These are phyloP conservation scores for Salvator merianae DNA, from an alignment of 2,113 vertebrate genomes.

Conservation along the genomic window DNA sequence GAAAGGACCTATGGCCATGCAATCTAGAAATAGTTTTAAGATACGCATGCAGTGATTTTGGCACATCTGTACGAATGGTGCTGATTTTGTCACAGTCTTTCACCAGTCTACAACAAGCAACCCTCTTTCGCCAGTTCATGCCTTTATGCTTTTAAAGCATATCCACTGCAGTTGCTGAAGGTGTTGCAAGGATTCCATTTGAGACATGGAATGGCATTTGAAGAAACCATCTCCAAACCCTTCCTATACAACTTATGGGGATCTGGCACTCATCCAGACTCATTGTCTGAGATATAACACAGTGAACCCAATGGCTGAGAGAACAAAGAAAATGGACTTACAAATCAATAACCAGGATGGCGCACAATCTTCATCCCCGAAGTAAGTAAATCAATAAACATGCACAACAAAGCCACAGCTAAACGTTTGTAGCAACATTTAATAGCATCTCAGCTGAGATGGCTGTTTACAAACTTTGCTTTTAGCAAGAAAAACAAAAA, in stretches of 20 bases:
- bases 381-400: conserved; percentile 16
- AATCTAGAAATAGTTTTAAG: neutral
- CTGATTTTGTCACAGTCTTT: neutral
- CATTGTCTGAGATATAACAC: neutral
- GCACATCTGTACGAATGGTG: too few species aligned
- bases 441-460: conserved; percentile 70
- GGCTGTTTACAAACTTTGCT: conserved; percentile 63
- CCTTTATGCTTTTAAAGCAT: neutral
- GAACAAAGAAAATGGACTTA: neutral
- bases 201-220: neutral
- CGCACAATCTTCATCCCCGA: neutral
- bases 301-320: neutral
- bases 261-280: neutral
- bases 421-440: conserved; percentile 70
- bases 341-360: neutral
- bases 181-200: neutral
- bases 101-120: neutral
- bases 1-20: too few species aligned
- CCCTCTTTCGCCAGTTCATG: neutral
- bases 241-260: neutral
- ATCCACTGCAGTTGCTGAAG: neutral
- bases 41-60: neutral
- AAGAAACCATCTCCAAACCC: neutral
- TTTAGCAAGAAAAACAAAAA: conserved; percentile 68
- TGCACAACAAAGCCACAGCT: rapidly evolving